Conservation (phyloP, 2,888 invertebrate genomes). For the Xestobium rufovillosum region DNA sequence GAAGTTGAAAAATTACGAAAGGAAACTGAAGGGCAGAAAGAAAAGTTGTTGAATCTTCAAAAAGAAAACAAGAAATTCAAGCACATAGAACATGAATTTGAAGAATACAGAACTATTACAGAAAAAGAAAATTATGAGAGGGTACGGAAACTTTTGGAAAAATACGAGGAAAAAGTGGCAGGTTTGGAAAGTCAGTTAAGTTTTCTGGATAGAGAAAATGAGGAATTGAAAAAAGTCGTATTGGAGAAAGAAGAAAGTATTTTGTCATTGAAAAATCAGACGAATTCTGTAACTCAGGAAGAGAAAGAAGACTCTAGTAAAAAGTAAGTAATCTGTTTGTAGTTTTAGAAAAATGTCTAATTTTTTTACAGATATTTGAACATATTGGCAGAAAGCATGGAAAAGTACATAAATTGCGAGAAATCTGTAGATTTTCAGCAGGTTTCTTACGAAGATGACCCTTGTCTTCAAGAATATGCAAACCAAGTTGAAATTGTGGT, state of each 20-base stretch:
- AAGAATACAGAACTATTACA: no score
- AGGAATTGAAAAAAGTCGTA: constrained; percentile 7
- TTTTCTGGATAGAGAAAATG: constrained; percentile 11
- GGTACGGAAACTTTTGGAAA: constrained; percentile 18
- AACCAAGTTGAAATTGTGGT: constrained; percentile 48
- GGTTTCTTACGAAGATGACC: constrained; percentile 19
- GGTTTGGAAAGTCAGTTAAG: constrained; percentile 15
- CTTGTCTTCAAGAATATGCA: constrained; percentile 31
- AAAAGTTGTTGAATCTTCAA: no score
- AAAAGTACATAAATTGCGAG: constrained; percentile 27
- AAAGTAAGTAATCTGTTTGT: no score
- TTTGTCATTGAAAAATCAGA: no score
- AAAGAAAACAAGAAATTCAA: no score
- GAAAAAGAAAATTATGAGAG: constrained; percentile 18
- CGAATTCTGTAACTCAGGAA: neutral
- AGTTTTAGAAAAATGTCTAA: no score
- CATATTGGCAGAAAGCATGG: constrained; percentile 30
- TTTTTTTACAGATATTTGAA: constrained; percentile 31
- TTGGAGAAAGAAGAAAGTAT: neutral
- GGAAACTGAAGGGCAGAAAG: no score
- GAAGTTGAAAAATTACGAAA: no score
- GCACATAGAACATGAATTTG: no score
- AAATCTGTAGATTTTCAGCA: constrained; percentile 21
- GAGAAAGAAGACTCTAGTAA: constrained; percentile 11
- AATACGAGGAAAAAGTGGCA: constrained; percentile 21